Evolutionary conservation across 2,797 vertebrate species (phyloP), one percentile per base, ranked within the genome.

Genomic region (Peromyscus eremicus): DNA sequence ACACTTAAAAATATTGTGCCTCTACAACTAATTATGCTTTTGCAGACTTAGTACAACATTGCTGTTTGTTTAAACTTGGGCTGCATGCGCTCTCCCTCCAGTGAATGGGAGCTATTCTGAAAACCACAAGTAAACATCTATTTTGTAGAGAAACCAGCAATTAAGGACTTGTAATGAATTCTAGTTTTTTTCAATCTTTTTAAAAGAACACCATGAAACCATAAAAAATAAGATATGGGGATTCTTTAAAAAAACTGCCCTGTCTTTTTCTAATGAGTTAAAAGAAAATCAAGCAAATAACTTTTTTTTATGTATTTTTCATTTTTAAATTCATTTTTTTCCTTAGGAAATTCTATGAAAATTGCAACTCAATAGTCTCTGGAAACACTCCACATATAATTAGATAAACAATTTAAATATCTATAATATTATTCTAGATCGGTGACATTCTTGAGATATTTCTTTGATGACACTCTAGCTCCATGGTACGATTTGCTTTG

Each of bases 1-100:
- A 97, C 57, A 97, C 91, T 97, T 97, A 98, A 98, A 98, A 98
- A 98, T 98, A 97, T 98, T 98, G 97, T 98, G 98, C 98, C 98
- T 98, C 92, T 49, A 98, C 97, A 98, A 98, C 98, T 99, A 98
- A 99, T 98, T 98, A 98, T 1, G 98, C 96, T 98, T 98, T 96
- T 97, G 92, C 97, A 98, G 98, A 98, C 97, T 98, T 98, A 95
- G 96, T 97, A 97, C 98, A 98, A 98, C 95, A 96, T 96, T 97
- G 97, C 98, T 98, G 97, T 97, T 98, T 97, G 92, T 98, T 98
- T 97, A 94, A 98, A 98, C 98, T 96, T 66, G 75, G 79, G 92
- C 96, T 96, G 97, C 95, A 90, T 46, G 19, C 96, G 95, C 96
- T 96, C 79, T 66, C 91, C 93, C 73, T 94, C 62, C 43, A 89